These are phyloP conservation scores for Drosophila maculinotata DNA, from an alignment of 2,888 invertebrate genomes.

Conservation along the genomic window DNA sequence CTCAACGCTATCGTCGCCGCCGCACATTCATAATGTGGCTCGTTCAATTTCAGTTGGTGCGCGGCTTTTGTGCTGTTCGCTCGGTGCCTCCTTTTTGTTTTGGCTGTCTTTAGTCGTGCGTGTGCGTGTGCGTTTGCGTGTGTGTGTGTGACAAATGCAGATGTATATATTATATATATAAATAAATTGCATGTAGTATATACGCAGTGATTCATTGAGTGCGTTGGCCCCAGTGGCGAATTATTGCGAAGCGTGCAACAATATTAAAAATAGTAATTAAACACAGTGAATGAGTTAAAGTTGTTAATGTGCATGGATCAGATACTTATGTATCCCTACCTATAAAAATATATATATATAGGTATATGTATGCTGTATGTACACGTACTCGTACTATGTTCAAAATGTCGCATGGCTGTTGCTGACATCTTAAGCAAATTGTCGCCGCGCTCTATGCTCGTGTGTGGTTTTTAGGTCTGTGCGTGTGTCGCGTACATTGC, in stretches of 20 bases:
- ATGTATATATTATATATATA: constrained; percentile 29
- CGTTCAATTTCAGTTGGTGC: constrained; percentile 64
- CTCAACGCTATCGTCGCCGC: constrained; percentile 39
- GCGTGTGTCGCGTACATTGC: constrained; percentile 57
- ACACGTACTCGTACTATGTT: not conserved
- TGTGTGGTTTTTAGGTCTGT: constrained; percentile 30
- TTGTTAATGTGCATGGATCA: constrained; percentile 1
- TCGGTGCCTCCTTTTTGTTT: constrained; percentile 67
- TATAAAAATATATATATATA: not conserved
- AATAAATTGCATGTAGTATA: constrained; percentile 14
- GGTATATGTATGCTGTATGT: constrained; percentile 2
- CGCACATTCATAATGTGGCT: constrained; percentile 46
- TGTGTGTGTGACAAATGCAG: constrained; percentile 48
- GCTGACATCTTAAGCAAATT: constrained; percentile 50
- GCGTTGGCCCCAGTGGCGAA: constrained; percentile 66
- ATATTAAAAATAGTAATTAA: constrained; percentile 8
- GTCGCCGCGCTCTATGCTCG: constrained; percentile 49
- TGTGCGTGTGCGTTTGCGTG: constrained; percentile 40
- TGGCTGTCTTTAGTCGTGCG: constrained; percentile 26
- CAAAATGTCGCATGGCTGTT: constrained; percentile 34
- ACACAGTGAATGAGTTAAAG: constrained; percentile 5
- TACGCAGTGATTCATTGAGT: constrained; percentile 70
- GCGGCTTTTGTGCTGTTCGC: constrained; percentile 69
- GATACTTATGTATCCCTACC: constrained; percentile 2
- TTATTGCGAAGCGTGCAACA: constrained; percentile 32